Evolutionary conservation across 2,888 invertebrate species (phyloP).

Genomic region (Oxystoma pomonae): DNA sequence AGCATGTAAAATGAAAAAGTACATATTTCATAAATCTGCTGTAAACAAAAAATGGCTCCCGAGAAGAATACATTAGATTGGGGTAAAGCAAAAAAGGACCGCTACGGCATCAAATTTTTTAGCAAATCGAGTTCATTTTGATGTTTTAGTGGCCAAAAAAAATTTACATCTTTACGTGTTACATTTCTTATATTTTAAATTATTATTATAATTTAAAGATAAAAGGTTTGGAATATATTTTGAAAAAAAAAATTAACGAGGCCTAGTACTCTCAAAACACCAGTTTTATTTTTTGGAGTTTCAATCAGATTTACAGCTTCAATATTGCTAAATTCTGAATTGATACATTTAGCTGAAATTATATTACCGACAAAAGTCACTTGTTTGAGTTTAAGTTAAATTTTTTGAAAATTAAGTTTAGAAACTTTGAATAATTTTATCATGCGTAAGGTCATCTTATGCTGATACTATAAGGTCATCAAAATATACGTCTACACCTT

Average conservation of each 20-base stretch:
- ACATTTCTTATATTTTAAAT: slow-evolving; percentile 17
- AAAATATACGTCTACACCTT: too few relatives aligned
- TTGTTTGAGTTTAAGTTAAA: slow-evolving; percentile 22
- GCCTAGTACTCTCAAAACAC: slow-evolving; percentile 22
- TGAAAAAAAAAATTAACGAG: slow-evolving; percentile 25
- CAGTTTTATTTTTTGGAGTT: slow-evolving; percentile 17
- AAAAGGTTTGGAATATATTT: slow-evolving; percentile 25
- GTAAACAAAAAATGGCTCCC: too few relatives aligned
- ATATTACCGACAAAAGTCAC: slow-evolving; percentile 21
- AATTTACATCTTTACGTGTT: slow-evolving; percentile 18
- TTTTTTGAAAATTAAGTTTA: slow-evolving; percentile 27
- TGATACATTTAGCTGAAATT: slow-evolving; percentile 15
- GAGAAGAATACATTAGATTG: too few relatives aligned
- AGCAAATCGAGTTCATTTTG: not conserved
- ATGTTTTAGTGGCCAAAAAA: slow-evolving; percentile 11
- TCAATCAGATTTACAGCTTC: slow-evolving; percentile 17
- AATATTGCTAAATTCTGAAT: slow-evolving; percentile 18
- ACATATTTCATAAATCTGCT: too few relatives aligned
- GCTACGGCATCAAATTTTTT: not conserved
- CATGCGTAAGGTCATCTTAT: too few relatives aligned
- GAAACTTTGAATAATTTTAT: slow-evolving; percentile 27
- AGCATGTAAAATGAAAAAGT: too few relatives aligned
- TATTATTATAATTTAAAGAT: too few relatives aligned
- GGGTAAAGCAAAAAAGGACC: too few relatives aligned
- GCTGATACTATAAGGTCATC: too few relatives aligned